phyloP scores from a whole-genome alignment of 2,113 vertebrate genomes.

The Psittacula cyanocephala region DNA sequence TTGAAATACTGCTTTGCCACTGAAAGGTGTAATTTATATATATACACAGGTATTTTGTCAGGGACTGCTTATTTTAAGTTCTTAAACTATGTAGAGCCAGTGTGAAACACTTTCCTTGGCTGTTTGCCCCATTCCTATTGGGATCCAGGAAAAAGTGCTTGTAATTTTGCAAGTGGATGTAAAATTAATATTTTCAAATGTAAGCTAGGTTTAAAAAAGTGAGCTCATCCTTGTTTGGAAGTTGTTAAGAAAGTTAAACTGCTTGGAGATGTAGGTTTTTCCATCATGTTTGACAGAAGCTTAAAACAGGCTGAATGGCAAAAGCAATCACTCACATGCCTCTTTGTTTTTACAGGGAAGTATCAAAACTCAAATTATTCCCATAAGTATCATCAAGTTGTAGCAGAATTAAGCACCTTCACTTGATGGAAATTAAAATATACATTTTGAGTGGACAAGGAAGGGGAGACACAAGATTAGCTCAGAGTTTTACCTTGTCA shows the following conservation, averaged over 20 bases:
- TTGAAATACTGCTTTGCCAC: constrained; percentile 46
- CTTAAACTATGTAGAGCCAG: not conserved
- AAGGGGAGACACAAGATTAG: not conserved
- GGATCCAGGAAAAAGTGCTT: not conserved
- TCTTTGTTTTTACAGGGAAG: not conserved
- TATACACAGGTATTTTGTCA: not conserved
- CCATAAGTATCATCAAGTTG: not conserved
- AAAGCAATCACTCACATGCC: not conserved
- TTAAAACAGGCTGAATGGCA: not conserved
- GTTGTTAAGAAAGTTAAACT: not conserved
- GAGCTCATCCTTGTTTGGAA: not conserved
- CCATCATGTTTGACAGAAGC: not conserved
- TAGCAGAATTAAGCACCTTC: not conserved
- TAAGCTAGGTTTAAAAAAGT: not conserved
- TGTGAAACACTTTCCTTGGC: not conserved
- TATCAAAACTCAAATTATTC: not conserved
- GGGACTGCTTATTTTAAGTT: not conserved
- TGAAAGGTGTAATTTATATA: constrained; percentile 28
- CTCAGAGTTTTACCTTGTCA: not conserved
- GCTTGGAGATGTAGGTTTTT: not conserved
- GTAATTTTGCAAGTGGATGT: not conserved
- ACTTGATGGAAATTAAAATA: not conserved
- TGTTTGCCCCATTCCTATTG: not conserved
- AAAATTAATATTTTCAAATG: not conserved
- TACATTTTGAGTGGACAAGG: not conserved